phyloP scores from a whole-genome alignment of 2,888 invertebrate genomes.

The Drosophila kanekoi region DNA sequence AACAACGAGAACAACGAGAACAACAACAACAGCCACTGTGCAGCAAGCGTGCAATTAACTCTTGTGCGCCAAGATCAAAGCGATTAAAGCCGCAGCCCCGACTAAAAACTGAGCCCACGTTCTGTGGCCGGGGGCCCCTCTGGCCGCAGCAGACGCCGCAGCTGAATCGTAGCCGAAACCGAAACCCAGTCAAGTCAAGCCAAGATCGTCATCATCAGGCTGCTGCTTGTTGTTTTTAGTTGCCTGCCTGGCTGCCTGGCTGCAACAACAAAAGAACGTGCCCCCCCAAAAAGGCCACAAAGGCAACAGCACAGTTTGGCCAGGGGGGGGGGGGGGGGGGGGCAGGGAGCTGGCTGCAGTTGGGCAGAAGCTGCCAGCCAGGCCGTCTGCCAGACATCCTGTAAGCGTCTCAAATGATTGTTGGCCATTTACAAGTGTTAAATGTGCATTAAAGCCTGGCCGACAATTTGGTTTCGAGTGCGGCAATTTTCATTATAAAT shows the following conservation, averaged over 20 bases:
- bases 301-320: constrained; percentile 15
- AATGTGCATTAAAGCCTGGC: constrained; percentile 57
- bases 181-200: constrained; percentile 28
- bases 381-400: constrained; percentile 1
- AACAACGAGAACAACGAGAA: constrained; percentile 22
- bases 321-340: not conserved
- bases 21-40: constrained; percentile 63
- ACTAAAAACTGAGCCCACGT: constrained; percentile 13
- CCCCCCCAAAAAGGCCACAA: constrained; percentile 30
- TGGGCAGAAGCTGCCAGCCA: not conserved
- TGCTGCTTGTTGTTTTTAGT: constrained; percentile 36
- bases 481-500: constrained; percentile 36
- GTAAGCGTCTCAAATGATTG: constrained; percentile 40
- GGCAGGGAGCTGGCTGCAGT: not conserved
- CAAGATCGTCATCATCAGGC: constrained; percentile 34
- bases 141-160: not conserved
- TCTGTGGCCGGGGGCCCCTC: not conserved
- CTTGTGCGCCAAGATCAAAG: constrained; percentile 83
- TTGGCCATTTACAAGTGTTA: constrained; percentile 66
- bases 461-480: constrained; percentile 17
- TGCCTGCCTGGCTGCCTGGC: constrained; percentile 34
- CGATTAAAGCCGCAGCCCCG: constrained; percentile 78
- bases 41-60: constrained; percentile 84
- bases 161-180: constrained; percentile 15
- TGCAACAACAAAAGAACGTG: constrained; percentile 46